Percentiles rank a stretch among this genome's conserved stretches.
Conservation (phyloP, 2,797 vertebrate genomes). For the Emys orbicularis region DNA sequence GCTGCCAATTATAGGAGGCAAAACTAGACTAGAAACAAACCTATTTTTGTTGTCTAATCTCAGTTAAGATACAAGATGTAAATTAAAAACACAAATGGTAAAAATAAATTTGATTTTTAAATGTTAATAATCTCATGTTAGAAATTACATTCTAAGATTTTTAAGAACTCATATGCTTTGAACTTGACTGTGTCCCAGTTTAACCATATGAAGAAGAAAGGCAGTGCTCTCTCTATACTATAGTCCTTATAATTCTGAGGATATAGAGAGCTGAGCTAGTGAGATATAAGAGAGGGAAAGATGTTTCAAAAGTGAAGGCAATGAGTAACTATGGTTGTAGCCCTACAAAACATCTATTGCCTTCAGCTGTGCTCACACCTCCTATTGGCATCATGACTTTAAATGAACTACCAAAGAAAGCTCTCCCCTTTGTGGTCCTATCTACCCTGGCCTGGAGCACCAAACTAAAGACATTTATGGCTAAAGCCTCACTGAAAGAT, state of each 20-base stretch:
- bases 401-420: not conserved
- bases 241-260: not conserved
- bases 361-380: conserved; percentile 39
- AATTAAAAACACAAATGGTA: not conserved
- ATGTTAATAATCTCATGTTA: not conserved
- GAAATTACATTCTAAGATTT: conserved; percentile 19
- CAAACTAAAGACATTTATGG: not conserved
- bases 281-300: conserved; percentile 14
- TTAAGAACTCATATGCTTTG: not conserved
- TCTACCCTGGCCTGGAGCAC: not conserved
- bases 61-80: conserved; percentile 15
- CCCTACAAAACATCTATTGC: not conserved
- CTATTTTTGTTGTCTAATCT: conserved; percentile 9
- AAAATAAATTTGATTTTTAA: not conserved
- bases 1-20: not conserved
- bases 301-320: not conserved
- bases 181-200: not conserved
- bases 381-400: not conserved
- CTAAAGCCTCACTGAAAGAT: not conserved
- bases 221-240: not conserved
- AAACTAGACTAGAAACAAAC: not conserved
- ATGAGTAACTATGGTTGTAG: not conserved
- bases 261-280: not conserved
- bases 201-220: not conserved
- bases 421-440: not conserved